A percentile compares a stretch with the other conserved stretches of the same genome.
These are phyloP conservation scores for Apoda limacodes DNA, from an alignment of 2,888 invertebrate species.

Conservation along the genomic window DNA sequence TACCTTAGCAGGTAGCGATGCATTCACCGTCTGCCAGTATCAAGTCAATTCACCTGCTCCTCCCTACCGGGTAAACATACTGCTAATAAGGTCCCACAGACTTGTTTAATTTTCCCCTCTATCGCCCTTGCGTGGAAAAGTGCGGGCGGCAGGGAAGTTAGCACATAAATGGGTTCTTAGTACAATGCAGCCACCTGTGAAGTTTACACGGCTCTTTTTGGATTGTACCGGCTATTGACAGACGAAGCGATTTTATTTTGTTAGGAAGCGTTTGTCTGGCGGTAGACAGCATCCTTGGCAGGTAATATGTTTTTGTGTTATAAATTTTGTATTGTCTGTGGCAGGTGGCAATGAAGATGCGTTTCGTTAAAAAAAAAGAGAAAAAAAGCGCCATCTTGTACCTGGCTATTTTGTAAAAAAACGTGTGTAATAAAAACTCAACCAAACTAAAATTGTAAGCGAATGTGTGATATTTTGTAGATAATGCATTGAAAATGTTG, in stretches of 20 bases:
- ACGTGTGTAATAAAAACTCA: conserved; percentile 2
- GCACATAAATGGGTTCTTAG: conserved; percentile 31
- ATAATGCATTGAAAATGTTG: too few relatives aligned
- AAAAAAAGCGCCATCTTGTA: too few relatives aligned
- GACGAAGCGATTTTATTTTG: conserved; percentile 40
- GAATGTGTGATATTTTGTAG: too few relatives aligned
- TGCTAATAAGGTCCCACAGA: conserved; percentile 27
- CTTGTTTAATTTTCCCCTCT: conserved; percentile 36
- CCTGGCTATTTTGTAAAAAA: conserved; percentile 1
- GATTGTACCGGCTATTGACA: conserved; percentile 26
- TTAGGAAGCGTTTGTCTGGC: conserved; percentile 30
- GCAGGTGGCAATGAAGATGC: too few relatives aligned
- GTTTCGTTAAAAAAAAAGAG: too few relatives aligned
- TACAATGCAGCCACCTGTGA: conserved; percentile 55
- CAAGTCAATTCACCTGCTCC: conserved; percentile 52
- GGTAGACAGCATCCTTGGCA: too few relatives aligned
- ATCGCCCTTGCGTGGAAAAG: conserved; percentile 22
- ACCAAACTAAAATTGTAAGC: too few relatives aligned
- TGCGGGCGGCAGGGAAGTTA: conserved; percentile 32
- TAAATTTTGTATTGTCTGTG: too few relatives aligned
- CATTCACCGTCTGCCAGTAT: conserved; percentile 39
- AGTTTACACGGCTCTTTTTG: conserved; percentile 36
- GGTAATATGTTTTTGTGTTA: too few relatives aligned
- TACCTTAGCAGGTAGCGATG: too few relatives aligned
- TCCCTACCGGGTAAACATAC: conserved; percentile 21